Evolutionary conservation across 2,888 invertebrate species (phyloP).

Genomic region (Saturnia japonica): DNA sequence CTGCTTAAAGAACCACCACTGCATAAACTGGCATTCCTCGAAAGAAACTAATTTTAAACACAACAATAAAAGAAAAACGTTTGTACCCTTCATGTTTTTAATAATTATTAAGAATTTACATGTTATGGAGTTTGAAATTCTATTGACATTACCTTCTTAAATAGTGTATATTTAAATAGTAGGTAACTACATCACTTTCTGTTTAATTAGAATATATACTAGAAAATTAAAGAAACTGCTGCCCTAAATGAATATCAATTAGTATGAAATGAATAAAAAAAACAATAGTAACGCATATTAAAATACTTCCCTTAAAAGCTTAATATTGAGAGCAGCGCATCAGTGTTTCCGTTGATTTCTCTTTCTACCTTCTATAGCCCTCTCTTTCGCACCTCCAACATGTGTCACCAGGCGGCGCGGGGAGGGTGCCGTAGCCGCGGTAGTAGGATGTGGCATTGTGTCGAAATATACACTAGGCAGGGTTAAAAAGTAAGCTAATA

Average conservation of each 20-base stretch:
- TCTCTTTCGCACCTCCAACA: too few relatives aligned
- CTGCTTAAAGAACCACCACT: conserved; percentile 66
- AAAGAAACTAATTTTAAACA: conserved; percentile 54
- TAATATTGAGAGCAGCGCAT: too few relatives aligned
- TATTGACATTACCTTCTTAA: neutral
- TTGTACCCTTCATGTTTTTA: neutral
- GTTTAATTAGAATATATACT: neutral
- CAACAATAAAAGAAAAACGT: conserved; percentile 19
- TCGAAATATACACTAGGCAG: too few relatives aligned
- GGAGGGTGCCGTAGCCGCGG: too few relatives aligned
- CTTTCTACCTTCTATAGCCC: too few relatives aligned
- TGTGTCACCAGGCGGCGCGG: too few relatives aligned
- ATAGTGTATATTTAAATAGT: neutral
- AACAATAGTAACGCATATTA: too few relatives aligned
- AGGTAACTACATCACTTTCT: neutral
- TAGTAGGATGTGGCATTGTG: too few relatives aligned
- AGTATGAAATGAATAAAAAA: neutral
- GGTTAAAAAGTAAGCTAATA: too few relatives aligned
- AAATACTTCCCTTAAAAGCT: too few relatives aligned
- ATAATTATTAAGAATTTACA: conserved; percentile 3
- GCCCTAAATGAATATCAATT: neutral
- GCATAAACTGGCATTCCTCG: conserved; percentile 60
- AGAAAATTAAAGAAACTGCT: neutral
- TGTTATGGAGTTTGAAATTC: conserved; percentile 18
- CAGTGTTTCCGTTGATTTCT: too few relatives aligned